These are phyloP conservation scores for Bambusicola thoracicus DNA, from an alignment of 2,113 vertebrate genomes.

Conservation along the genomic window DNA sequence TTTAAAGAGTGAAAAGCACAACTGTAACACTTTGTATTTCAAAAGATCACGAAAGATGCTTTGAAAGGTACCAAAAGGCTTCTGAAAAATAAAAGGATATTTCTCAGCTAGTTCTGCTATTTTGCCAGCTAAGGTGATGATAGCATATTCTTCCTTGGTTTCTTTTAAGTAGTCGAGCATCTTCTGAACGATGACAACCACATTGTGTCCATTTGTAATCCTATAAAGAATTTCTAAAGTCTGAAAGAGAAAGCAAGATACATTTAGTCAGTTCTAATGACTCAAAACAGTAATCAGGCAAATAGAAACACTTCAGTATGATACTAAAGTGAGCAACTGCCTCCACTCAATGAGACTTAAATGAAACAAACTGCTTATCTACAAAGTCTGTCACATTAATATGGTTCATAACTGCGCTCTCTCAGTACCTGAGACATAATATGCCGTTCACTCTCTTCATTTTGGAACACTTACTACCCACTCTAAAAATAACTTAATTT, in stretches of 20 bases:
- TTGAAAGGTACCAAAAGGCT: neutral
- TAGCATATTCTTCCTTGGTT: conserved; percentile 90
- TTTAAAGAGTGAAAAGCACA: neutral
- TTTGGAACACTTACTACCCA: neutral
- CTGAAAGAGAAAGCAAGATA: conserved; percentile 74
- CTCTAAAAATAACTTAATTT: neutral
- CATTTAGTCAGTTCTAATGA: neutral
- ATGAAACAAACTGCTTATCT: neutral
- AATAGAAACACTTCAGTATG: neutral
- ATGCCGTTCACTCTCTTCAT: neutral
- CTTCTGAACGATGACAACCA: conserved; percentile 93
- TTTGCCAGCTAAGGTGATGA: conserved; percentile 89
- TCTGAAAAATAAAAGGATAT: conserved; percentile 87
- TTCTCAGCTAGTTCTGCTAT: conserved; percentile 95
- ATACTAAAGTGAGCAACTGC: neutral
- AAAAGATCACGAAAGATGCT: neutral
- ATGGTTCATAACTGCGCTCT: neutral
- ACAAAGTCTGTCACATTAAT: neutral
- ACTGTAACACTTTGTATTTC: neutral
- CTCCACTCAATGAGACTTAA: neutral
- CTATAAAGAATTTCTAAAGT: conserved; percentile 95
- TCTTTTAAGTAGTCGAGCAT: conserved; percentile 92
- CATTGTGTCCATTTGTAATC: conserved; percentile 95
- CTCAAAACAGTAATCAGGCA: neutral
- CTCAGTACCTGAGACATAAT: neutral